Percentiles rank a stretch among this genome's conserved stretches.
phyloP scores from a whole-genome alignment of 1,140 invertebrate species.

The Helicorthomorpha holstii region DNA sequence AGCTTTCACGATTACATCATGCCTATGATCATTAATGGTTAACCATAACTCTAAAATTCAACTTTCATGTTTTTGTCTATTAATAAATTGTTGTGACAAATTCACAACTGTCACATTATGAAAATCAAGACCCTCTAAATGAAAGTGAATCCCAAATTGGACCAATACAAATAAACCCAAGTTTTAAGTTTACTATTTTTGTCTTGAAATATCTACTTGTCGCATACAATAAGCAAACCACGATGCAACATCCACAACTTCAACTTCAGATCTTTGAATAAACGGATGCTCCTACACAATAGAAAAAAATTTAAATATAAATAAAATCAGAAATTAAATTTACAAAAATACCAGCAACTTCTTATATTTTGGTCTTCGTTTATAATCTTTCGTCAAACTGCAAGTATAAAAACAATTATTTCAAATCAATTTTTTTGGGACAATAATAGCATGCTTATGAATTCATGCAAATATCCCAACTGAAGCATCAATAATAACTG shows the following conservation, averaged over 20 bases:
- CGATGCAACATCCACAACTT: conserved; percentile 51
- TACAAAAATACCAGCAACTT: conserved; percentile 42
- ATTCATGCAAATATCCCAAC: not conserved
- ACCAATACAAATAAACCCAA: too few species aligned
- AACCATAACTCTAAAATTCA: too few species aligned
- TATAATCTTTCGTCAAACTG: conserved; percentile 72
- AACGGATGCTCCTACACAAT: conserved; percentile 52
- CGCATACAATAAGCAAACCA: conserved; percentile 35
- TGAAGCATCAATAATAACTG: too few species aligned
- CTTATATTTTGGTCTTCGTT: conserved; percentile 82
- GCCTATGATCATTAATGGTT: too few species aligned
- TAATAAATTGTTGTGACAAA: too few species aligned
- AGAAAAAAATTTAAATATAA: not conserved
- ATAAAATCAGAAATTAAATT: not conserved
- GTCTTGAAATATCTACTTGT: not conserved
- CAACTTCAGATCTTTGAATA: conserved; percentile 56
- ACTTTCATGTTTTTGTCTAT: too few species aligned
- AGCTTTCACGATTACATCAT: too few species aligned
- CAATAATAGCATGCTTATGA: conserved; percentile 21
- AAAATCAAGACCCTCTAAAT: too few species aligned
- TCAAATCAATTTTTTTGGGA: conserved; percentile 13
- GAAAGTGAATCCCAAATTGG: too few species aligned
- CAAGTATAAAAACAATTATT: conserved; percentile 13
- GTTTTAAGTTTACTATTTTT: too few species aligned
- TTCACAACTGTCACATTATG: too few species aligned